Evolutionary conservation across 2,888 invertebrate species (phyloP), one percentile per base, ranked within the genome.

Genomic region (Priocnemis perturbator): DNA sequence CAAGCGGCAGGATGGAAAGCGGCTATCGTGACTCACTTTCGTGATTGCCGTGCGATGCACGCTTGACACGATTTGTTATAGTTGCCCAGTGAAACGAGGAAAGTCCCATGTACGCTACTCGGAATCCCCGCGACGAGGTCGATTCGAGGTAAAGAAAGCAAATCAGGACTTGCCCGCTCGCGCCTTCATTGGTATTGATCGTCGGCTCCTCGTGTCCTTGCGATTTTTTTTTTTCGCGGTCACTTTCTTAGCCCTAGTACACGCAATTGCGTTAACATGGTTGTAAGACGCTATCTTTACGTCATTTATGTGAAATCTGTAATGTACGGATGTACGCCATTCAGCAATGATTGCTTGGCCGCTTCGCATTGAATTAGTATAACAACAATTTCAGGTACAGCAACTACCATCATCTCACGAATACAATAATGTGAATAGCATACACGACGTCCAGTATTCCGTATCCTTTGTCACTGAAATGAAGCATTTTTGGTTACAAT

Each of bases 1-100:
- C 37, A 11, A 37, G 37, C 37, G 37, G 37, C 37, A 37, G 37
- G 58, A 37, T 47, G 66, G 69, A 71, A 75, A 73, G 71, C 68
- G 67, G 20, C 69, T 17, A 68, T 11, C 17, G 60, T 78, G 79
- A 78, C 64, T 78, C 78, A 78, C 61, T 56, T 30, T 50, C 71
- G 69, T 52, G 74, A 79, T 78, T 77, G 65, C 59, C 67, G 71
- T 79, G 78, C 79, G 68, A 69, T 74, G 74, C 79, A 78, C 77
- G 78, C 71, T 52, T 79, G 79, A 77, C 79, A 78, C 78, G 74
- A 74, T 79, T 79, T 59, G 70, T 65, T 60, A 68, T 62, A 60
- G 71, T 68, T 60, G 56, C 73, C 58, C 55, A 69, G 81, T 73
- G 76, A 69, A 78, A 78, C 69, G 69, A 76, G 81, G 81, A 78